Conservation (phyloP, 2,797 vertebrate species). For the Onychomys leucogaster region DNA sequence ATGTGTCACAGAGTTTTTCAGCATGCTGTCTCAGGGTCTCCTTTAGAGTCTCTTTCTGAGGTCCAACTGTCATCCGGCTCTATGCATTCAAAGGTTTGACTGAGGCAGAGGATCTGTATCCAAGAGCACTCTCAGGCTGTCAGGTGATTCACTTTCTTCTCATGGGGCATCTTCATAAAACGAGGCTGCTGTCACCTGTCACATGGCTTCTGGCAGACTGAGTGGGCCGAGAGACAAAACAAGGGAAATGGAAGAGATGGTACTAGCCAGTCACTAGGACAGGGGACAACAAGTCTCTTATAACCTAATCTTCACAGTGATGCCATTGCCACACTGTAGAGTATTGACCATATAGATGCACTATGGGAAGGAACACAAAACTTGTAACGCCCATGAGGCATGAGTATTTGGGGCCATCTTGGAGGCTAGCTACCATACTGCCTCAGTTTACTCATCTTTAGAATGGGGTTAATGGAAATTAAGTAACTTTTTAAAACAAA, state of each 20-base stretch:
- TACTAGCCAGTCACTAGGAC: neutral
- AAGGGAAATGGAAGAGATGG: neutral
- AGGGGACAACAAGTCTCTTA: neutral
- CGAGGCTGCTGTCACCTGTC: neutral
- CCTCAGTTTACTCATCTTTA: neutral
- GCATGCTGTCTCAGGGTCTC: neutral
- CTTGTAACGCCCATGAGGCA: accelerated
- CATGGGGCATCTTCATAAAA: neutral
- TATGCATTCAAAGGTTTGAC: neutral
- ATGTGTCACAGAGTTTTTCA: neutral
- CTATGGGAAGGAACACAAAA: accelerated
- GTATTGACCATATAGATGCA: neutral
- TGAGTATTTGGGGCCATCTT: neutral
- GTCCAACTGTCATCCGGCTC: accelerated
- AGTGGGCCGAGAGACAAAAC: neutral
- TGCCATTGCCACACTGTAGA: too few relatives aligned
- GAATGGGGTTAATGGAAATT: neutral
- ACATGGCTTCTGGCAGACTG: neutral
- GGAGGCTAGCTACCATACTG: neutral
- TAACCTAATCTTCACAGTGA: too few relatives aligned
- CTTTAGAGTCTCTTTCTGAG: neutral
- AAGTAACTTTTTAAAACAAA: neutral
- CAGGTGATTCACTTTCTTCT: neutral
- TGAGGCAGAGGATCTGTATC: neutral
- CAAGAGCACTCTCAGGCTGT: neutral